These are phyloP conservation scores for Lepidurus arcticus DNA, from an alignment of 1,140 invertebrate genomes.

Conservation along the genomic window DNA sequence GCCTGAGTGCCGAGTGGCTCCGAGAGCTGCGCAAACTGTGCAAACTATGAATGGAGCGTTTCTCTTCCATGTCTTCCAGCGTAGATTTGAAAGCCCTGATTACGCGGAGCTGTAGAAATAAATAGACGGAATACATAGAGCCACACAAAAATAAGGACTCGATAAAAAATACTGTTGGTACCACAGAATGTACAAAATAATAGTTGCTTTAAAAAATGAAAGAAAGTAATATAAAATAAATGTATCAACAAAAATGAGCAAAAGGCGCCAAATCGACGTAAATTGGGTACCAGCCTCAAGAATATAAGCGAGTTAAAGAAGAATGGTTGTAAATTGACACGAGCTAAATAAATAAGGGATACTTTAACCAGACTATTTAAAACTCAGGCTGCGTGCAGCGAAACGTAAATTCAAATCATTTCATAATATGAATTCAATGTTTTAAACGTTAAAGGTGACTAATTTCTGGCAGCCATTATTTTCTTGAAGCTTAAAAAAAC, in stretches of 20 bases:
- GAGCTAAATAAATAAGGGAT: not conserved
- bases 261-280: not conserved
- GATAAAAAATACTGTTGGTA: not conserved
- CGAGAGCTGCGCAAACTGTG: conserved; percentile 90
- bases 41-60: conserved; percentile 94
- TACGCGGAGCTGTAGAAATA: conserved; percentile 95
- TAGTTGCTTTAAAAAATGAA: conserved; percentile 16
- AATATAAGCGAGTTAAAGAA: not conserved
- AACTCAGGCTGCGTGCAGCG: too few relatives aligned
- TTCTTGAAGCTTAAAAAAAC: too few relatives aligned
- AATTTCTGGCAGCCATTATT: too few relatives aligned
- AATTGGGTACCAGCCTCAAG: not conserved
- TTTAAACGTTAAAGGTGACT: too few relatives aligned
- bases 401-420: too few relatives aligned
- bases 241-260: not conserved
- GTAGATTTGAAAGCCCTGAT: conserved; percentile 99
- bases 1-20: conserved; percentile 67
- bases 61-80: conserved; percentile 98
- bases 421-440: too few relatives aligned
- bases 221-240: conserved; percentile 25
- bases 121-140: conserved; percentile 30
- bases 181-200: not conserved
- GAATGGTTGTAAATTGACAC: not conserved
- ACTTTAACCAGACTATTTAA: too few relatives aligned
- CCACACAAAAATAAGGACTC: not conserved